Percentiles rank a stretch among this genome's conserved stretches.
phyloP scores from a whole-genome alignment of 2,888 invertebrate genomes.

The Clitarchus hookeri region DNA sequence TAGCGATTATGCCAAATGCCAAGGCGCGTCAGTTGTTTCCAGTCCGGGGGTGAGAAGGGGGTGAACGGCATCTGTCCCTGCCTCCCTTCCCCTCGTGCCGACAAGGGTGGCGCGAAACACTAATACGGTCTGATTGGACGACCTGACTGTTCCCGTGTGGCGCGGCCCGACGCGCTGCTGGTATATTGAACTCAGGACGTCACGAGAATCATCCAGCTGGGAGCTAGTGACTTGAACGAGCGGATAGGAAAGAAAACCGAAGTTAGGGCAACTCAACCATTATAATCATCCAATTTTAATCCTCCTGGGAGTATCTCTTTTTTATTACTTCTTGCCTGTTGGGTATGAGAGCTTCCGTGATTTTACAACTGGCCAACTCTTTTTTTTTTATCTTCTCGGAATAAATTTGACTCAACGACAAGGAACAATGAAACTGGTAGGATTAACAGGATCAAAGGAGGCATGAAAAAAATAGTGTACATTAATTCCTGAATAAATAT shows the following conservation, averaged over 20 bases:
- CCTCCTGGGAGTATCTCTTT: too few relatives aligned
- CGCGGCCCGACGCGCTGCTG: background rate
- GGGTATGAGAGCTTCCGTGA: too few relatives aligned
- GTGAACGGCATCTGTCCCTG: background rate
- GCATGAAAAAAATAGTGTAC: too few relatives aligned
- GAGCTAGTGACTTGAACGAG: background rate
- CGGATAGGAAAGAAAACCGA: background rate
- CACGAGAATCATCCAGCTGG: background rate
- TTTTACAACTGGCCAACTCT: too few relatives aligned
- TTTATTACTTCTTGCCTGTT: too few relatives aligned
- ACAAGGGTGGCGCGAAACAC: background rate
- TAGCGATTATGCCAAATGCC: conserved; percentile 23
- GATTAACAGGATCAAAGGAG: too few relatives aligned
- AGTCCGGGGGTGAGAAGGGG: background rate
- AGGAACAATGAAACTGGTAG: too few relatives aligned
- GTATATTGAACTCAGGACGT: background rate
- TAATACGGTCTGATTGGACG: background rate
- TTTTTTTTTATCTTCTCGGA: too few relatives aligned
- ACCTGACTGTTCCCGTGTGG: background rate
- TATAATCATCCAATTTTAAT: too few relatives aligned
- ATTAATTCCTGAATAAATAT: too few relatives aligned
- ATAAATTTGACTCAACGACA: too few relatives aligned
- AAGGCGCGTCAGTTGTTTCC: conserved; percentile 20
- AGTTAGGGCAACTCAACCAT: too few relatives aligned
- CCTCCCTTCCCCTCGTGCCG: background rate